These are phyloP conservation scores for Hyles vespertilio DNA, from an alignment of 1,140 invertebrate species.

Conservation along the genomic window DNA sequence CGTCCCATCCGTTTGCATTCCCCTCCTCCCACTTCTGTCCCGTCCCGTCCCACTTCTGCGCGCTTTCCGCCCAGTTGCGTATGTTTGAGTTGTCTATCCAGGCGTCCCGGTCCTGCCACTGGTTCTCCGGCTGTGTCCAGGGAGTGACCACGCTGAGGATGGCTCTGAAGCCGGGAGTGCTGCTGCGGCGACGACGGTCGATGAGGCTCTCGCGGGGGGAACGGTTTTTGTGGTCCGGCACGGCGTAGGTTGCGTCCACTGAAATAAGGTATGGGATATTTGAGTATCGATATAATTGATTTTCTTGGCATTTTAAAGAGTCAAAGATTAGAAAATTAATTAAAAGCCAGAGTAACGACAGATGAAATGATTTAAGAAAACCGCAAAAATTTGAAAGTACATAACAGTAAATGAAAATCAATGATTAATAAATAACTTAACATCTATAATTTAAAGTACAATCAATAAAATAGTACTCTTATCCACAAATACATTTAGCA, in stretches of 20 bases:
- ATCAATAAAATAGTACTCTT: too few relatives aligned
- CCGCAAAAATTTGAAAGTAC: too few relatives aligned
- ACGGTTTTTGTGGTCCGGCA: constrained; percentile 56
- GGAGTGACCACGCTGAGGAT: constrained; percentile 26
- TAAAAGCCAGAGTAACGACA: too few relatives aligned
- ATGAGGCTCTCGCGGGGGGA: constrained; percentile 55
- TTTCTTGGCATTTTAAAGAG: too few relatives aligned
- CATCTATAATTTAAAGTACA: too few relatives aligned
- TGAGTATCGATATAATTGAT: too few relatives aligned
- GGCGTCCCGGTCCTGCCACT: constrained; percentile 49
- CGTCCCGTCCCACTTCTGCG: constrained; percentile 46
- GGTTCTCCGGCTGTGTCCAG: constrained; percentile 34
- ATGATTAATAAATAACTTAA: too few relatives aligned
- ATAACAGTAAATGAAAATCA: too few relatives aligned
- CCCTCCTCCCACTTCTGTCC: constrained; percentile 35
- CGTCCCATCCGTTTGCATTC: constrained; percentile 47
- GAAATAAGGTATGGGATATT: not conserved
- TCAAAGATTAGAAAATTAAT: too few relatives aligned
- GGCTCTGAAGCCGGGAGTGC: constrained; percentile 39
- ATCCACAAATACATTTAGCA: too few relatives aligned
- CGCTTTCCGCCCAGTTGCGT: constrained; percentile 55
- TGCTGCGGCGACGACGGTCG: constrained; percentile 53
- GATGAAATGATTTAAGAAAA: too few relatives aligned
- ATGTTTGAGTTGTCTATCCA: constrained; percentile 64
- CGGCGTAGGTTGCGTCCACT: constrained; percentile 62